Conservation (phyloP, 1,140 invertebrate species). For the Ips nitidus region DNA sequence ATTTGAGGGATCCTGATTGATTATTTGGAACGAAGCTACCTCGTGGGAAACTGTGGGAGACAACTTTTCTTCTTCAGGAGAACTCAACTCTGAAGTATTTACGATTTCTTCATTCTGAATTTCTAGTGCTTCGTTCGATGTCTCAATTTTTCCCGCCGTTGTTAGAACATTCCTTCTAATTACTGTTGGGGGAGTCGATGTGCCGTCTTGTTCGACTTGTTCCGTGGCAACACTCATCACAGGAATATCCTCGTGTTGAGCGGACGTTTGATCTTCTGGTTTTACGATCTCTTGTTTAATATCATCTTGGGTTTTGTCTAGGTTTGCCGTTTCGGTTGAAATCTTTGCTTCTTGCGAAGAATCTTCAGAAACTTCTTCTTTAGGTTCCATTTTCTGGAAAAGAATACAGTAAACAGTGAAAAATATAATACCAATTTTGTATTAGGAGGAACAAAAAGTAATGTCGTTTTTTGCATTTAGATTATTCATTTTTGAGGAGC, state of each 20-base stretch:
- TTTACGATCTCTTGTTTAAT: not conserved
- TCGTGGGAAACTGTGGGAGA: constrained; percentile 8
- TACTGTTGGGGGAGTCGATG: constrained; percentile 20
- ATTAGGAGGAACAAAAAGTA: not conserved
- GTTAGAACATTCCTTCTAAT: constrained; percentile 42
- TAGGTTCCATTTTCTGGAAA: constrained; percentile 8
- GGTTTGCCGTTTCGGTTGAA: not conserved
- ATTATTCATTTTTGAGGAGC: constrained; percentile 8
- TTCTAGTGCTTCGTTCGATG: constrained; percentile 40
- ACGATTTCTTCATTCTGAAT: constrained; percentile 39
- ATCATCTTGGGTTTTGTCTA: not conserved
- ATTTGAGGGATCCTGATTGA: constrained; percentile 6
- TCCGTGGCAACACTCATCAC: not conserved
- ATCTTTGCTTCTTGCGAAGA: not conserved
- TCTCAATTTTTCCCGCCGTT: constrained; percentile 39
- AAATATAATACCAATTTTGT: not conserved
- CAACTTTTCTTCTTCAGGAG: constrained; percentile 24
- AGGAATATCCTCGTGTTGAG: not conserved
- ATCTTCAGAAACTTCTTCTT: constrained; percentile 1
- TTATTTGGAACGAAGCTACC: constrained; percentile 15
- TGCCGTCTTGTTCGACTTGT: not conserved
- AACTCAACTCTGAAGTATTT: constrained; percentile 35
- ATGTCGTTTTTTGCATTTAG: not conserved
- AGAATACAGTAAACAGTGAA: not conserved
- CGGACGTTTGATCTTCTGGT: not conserved